Evolutionary conservation across 1,140 invertebrate genomes (phyloP).

Genomic region (Camponotus vicinus): DNA sequence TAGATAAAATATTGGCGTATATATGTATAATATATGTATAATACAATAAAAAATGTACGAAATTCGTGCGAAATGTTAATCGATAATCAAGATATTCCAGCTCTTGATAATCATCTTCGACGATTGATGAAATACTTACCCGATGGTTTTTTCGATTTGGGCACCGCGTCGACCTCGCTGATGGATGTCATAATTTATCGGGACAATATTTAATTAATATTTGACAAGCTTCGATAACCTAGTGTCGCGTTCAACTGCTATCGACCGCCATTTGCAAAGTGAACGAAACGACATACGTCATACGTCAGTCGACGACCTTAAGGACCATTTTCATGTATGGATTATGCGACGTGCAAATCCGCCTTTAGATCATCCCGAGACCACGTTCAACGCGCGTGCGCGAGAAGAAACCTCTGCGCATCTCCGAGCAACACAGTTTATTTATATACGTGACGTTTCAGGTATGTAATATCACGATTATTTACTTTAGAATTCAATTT

Average conservation of each 20-base stretch:
- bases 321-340: not conserved
- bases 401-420: no score
- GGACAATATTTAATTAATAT: not conserved
- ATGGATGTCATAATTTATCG: conserved; percentile 77
- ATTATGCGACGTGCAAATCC: no score
- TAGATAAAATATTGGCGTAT: not conserved
- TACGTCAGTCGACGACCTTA: not conserved
- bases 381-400: no score
- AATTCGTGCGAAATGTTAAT: no score
- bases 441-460: no score
- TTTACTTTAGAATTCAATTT: no score
- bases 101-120: conserved; percentile 18
- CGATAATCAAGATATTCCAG: not conserved
- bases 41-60: no score
- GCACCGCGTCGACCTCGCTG: conserved; percentile 76
- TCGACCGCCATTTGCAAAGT: conserved; percentile 1
- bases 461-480: no score
- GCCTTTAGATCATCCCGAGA: no score
- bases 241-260: not conserved
- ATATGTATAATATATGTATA: no score
- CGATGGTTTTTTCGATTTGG: conserved; percentile 84
- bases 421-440: no score
- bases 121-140: conserved; percentile 73
- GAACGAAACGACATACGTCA: not conserved
- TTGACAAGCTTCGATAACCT: conserved; percentile 18